Evolutionary conservation across 2,888 invertebrate genomes (phyloP), one percentile per base, ranked within the genome.

Genomic region (Acrobasis repandana): DNA sequence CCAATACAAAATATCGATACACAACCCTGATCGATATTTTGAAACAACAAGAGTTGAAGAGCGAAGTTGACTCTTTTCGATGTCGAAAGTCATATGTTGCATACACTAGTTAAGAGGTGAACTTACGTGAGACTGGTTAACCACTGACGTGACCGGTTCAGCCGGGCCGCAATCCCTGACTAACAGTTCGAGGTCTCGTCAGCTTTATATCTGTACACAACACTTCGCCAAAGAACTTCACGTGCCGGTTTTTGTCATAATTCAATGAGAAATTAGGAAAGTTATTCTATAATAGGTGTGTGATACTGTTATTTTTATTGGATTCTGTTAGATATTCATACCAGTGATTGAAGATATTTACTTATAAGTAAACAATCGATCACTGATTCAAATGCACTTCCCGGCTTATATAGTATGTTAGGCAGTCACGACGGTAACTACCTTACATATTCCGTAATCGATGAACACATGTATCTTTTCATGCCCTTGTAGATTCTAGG

Each of bases 101-200:
- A 60, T 60, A 52, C 52, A 52, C 47, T 60, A 60, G n/a, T 28
- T 50, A 59, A 18, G 33, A 49, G 52, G 46, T 52, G 50, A 60
- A 60, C 60, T 60, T 54, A 60, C 60, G 46, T 51, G 60, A 15
- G 16, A 10, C n/a, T 38, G 18, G 51, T 52, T 15, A 20, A 18
- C 43, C 43, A 43, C 14, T 52, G 46, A 51, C 38, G 60, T 89
- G 85, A 87, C 90, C 85, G 85, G 82, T 86, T 80, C 76, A 75
- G 70, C 76, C 79, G 74, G 79, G 77, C 77, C 79, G 80, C 80
- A 76, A 72, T 70, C 77, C 77, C 81, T 80, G 83, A 91, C 90
- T 91, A 88, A 85, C 86, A 77, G 82, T 83, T 81, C 80, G 85
- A 83, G 83, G 84, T 82, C 85, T 85, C 74, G 64, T 67, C 71